Evolutionary conservation across 2,888 invertebrate genomes (phyloP).

Genomic region (Limnephilus auricula): DNA sequence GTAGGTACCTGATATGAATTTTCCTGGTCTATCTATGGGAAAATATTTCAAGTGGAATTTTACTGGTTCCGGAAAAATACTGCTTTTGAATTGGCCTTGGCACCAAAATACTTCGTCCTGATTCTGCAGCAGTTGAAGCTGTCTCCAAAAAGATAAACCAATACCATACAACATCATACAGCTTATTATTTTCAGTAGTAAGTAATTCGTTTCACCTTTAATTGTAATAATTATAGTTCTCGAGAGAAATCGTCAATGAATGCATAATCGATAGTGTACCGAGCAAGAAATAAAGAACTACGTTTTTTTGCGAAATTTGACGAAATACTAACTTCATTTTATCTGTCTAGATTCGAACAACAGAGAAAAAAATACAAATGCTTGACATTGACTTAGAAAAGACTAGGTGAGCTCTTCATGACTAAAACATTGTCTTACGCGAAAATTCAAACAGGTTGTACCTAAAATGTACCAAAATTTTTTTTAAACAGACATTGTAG

Average conservation of each 20-base stretch:
- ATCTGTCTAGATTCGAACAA: background rate
- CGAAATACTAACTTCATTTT: background rate
- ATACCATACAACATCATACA: too few species aligned
- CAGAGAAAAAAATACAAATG: background rate
- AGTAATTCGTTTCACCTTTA: too few species aligned
- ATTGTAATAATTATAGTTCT: background rate
- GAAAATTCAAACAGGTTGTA: too few species aligned
- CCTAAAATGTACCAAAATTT: too few species aligned
- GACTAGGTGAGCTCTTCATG: background rate
- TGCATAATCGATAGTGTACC: background rate
- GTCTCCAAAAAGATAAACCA: background rate
- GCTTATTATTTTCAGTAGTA: too few species aligned
- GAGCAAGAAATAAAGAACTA: background rate
- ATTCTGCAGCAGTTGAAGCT: background rate
- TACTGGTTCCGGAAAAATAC: background rate
- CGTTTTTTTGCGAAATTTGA: background rate
- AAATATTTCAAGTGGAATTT: background rate
- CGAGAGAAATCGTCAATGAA: background rate
- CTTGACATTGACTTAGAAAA: background rate
- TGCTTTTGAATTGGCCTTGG: background rate
- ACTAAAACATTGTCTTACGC: background rate
- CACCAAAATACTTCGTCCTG: background rate
- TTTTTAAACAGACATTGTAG: too few species aligned
- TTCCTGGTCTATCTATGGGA: background rate
- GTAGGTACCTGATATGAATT: background rate